phyloP scores from a whole-genome alignment of 2,797 vertebrate species.

The Peromyscus attwateri region DNA sequence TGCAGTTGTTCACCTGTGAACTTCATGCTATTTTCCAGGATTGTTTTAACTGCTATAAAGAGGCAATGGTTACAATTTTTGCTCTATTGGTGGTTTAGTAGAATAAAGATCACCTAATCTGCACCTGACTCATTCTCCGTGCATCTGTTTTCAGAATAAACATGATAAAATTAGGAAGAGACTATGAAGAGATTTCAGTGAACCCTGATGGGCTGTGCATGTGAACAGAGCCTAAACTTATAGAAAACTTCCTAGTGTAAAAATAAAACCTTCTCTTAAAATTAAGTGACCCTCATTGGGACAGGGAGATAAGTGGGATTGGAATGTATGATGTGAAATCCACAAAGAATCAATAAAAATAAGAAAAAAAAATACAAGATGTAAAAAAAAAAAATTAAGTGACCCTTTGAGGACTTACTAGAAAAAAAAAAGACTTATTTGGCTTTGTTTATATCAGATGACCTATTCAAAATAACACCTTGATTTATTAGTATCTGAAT shows the following conservation, averaged over 20 bases:
- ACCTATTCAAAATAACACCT: conserved; percentile 33
- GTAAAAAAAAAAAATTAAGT: conserved; percentile 53
- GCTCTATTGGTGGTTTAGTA: conserved; percentile 58
- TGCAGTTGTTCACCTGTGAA: conserved; percentile 68
- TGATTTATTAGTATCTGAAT: conserved; percentile 65
- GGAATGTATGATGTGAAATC: too few species aligned
- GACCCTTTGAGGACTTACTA: conserved; percentile 31
- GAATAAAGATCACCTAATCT: conserved; percentile 62
- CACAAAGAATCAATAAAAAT: too few species aligned
- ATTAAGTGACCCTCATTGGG: conserved; percentile 25
- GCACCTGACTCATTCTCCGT: conserved; percentile 40
- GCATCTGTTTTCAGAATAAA: conserved; percentile 12
- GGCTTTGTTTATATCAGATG: conserved; percentile 62
- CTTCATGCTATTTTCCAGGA: conserved; percentile 40
- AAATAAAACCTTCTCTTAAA: conserved; percentile 69
- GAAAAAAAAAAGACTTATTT: neutral
- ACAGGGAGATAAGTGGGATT: too few species aligned
- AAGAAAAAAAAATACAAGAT: too few species aligned
- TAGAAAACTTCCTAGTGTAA: conserved; percentile 62
- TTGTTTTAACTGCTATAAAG: conserved; percentile 62
- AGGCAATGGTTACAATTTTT: conserved; percentile 61
- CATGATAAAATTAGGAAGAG: conserved; percentile 56
- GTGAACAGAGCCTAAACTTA: neutral
- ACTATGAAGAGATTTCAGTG: conserved; percentile 30
- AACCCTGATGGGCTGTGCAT: neutral